Evolutionary conservation across 1,140 invertebrate genomes (phyloP), one percentile per base, ranked within the genome.

Genomic region (Rhynchophorus ferrugineus): DNA sequence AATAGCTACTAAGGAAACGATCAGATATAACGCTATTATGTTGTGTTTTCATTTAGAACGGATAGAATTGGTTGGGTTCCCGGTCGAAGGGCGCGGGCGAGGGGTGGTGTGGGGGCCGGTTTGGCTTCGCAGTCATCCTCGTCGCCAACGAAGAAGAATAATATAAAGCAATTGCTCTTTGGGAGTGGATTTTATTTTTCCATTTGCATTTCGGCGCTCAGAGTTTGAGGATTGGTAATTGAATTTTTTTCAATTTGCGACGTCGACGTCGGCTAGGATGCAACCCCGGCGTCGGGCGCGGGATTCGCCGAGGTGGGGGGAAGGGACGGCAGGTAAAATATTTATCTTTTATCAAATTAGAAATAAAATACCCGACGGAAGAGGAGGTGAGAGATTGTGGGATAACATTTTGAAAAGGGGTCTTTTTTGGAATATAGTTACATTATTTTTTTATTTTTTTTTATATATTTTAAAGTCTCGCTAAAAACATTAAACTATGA

Each of bases 11-110:
- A 5, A 5, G 18, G 5, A 5, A 7, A 5, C 37, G 37, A 38
- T 38, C 37, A 14, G 37, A 38, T 38, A 38, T 38, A 19, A 19
- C 5, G 37, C 37, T 13, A 38, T 38, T 38, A 38, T 38, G 37
- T 38, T 38, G 37, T 38, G 37, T 38, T 38, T 19, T 14, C 17
- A 14, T 38, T 38, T 38, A 14, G 37, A 38, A 38, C 13, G 37
- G 18, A 38, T 6, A 38, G 24, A 29, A 29, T 29, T 11, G 24
- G 24, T 29, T 6, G 24, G 24, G 24, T 5, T 5, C 11, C 5
- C 5, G 24, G 24, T 29, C 24, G 24, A 29, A 11, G 24, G 24
- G 24, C 24, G 5, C 24, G 24, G 5, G 24, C 5, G 11, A 29
- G 11, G 5, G 24, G 24, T n/a, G n/a, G n/a, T n/a, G n/a, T n/a